Evolutionary conservation across 1,140 invertebrate species (phyloP).

Genomic region (Calosoma granatense): DNA sequence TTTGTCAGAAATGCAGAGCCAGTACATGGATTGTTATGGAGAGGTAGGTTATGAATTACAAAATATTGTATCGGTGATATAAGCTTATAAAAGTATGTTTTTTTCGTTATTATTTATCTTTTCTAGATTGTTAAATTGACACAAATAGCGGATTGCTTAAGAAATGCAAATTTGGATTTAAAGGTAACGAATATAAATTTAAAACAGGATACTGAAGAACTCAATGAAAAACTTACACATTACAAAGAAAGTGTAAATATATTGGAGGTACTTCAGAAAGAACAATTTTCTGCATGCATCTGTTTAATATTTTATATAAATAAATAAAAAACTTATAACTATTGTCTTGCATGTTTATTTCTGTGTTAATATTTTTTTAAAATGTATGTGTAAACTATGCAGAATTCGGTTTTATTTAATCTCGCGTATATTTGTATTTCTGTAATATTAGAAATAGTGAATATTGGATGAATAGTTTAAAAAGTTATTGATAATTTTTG

Average conservation of each 20-base stretch:
- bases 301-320: no score
- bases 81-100: neutral
- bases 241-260: neutral
- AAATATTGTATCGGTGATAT: no score
- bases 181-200: neutral
- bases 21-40: neutral
- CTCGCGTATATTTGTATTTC: no score
- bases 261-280: neutral
- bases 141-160: neutral
- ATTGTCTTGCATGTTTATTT: no score
- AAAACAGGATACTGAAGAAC: neutral
- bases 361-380: no score
- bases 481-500: no score
- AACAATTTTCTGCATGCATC: no score
- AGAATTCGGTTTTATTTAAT: no score
- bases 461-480: no score
- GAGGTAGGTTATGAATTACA: neutral
- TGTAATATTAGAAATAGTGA: no score
- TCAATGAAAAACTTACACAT: neutral
- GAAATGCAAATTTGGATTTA: neutral
- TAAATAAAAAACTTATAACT: no score
- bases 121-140: neutral
- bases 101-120: neutral
- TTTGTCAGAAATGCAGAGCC: neutral
- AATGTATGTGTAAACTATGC: no score